Percentiles rank a stretch among this genome's conserved stretches.
phyloP scores from a whole-genome alignment of 2,888 invertebrate genomes.

The Oscheius sp. region DNA sequence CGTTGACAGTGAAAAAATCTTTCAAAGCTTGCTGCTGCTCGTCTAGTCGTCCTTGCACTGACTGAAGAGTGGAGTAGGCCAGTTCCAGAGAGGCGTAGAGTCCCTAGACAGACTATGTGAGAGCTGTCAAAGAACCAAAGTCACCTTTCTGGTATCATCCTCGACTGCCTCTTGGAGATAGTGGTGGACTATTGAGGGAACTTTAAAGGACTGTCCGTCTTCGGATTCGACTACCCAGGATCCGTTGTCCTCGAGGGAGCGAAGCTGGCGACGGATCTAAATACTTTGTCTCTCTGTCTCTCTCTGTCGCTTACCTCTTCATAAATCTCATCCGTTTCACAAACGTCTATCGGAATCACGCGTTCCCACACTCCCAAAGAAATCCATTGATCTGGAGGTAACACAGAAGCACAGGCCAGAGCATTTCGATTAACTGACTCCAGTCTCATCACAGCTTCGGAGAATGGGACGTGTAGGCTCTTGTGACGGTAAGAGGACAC shows the following conservation, averaged over 20 bases:
- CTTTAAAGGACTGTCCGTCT: no score
- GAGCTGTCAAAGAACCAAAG: no score
- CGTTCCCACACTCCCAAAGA: slow-evolving; percentile 32
- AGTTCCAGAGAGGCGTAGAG: no score
- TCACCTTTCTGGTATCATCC: no score
- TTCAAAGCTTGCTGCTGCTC: no score
- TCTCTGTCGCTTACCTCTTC: slow-evolving; percentile 32
- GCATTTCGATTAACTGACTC: slow-evolving; percentile 40
- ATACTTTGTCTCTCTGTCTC: no score
- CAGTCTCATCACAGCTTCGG: slow-evolving; percentile 43
- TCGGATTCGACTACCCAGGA: slow-evolving; percentile 2
- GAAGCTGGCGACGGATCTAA: not conserved
- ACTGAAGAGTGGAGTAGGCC: no score
- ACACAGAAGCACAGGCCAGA: slow-evolving; percentile 41
- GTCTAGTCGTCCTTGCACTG: no score
- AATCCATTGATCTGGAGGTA: slow-evolving; percentile 46
- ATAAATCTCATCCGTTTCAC: slow-evolving; percentile 34
- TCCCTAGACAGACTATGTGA: no score
- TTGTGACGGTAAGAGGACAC: slow-evolving; percentile 44
- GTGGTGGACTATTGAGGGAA: no score
- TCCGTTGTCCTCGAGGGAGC: not conserved
- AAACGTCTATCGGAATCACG: slow-evolving; percentile 46
- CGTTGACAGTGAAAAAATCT: no score
- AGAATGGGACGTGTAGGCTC: slow-evolving; percentile 37
- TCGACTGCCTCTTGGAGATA: no score